Evolutionary conservation across 2,797 vertebrate genomes (phyloP), one percentile per base, ranked within the genome.

Genomic region (Cyclura pinguis): DNA sequence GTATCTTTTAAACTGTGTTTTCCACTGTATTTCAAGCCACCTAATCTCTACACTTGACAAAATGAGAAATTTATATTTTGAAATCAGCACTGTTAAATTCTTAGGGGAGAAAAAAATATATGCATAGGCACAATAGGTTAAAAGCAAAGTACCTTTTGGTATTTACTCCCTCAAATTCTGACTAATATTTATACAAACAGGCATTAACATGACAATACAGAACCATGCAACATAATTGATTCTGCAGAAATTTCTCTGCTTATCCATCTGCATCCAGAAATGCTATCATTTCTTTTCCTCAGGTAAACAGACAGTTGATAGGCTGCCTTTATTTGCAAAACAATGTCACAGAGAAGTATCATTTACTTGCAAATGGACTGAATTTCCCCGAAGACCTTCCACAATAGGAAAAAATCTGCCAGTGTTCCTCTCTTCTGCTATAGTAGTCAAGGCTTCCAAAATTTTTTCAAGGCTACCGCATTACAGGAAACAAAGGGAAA

Each of bases 391-490:
- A 69, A 99, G 99, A 91, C 99, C 99, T 97, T 98, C 97, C 80
- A 99, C 98, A 95, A 99, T 98, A 90, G 98, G 98, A 95, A 97
- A 97, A 96, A 99, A 99, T 95, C 99, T 98, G 89, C 98, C 98
- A 55, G 97, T 96, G 87, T 96, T 97, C 93, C 95, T 97, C 96
- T 98, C 98, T 96, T 99, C 98, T 91, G 98, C 98, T 90, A 98
- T 98, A 92, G 97, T 96, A 88, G 99, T 99, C 96, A 99, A 96
- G 93, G 99, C 99, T 97, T 99, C 99, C 95, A 99, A 98, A 95
- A 99, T 98, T 96, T 99, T 99, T 98, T 99, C 99, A 96, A 99
- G 96, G 93, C 99, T 99, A 94, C 50, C 62, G 83, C 94, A 94
- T 90, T 74, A 92, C 57, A 62, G n/a, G 55, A 38, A 62, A 82